Percentiles rank a stretch among this genome's conserved stretches.
Evolutionary conservation across 2,888 invertebrate genomes (phyloP).

Genomic region (Prosapia bicincta): DNA sequence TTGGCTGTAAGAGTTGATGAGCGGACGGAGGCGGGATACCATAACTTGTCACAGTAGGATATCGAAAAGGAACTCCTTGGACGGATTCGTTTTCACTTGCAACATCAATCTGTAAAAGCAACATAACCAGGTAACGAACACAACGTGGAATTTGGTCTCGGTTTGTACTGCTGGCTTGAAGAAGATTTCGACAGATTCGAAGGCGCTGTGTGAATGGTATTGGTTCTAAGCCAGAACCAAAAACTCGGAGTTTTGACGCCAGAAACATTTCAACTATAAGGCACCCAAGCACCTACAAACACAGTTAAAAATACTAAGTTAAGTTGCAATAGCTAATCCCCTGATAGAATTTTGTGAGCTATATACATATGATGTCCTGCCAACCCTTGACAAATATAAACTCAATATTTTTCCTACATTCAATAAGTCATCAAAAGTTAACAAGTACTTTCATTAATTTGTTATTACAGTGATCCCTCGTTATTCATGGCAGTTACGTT

Average conservation of each 20-base stretch:
- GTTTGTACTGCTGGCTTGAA: slow-evolving; percentile 62
- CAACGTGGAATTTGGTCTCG: slow-evolving; percentile 71
- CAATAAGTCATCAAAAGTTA: too few relatives aligned
- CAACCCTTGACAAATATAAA: too few relatives aligned
- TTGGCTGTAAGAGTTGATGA: slow-evolving; percentile 76
- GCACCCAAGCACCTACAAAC: slow-evolving; percentile 78
- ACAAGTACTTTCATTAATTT: too few relatives aligned
- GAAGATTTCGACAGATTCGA: slow-evolving; percentile 63
- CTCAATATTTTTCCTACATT: too few relatives aligned
- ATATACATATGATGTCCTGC: too few relatives aligned
- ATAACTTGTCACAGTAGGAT: slow-evolving; percentile 51
- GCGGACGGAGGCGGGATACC: slow-evolving; percentile 80
- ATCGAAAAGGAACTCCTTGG: neutral
- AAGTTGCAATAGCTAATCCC: too few relatives aligned
- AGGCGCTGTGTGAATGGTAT: slow-evolving; percentile 51
- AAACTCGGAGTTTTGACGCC: slow-evolving; percentile 64
- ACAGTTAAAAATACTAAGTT: too few relatives aligned
- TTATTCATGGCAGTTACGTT: too few relatives aligned
- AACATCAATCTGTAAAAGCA: slow-evolving; percentile 52
- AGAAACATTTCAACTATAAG: slow-evolving; percentile 85
- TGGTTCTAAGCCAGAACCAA: slow-evolving; percentile 52
- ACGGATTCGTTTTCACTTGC: neutral
- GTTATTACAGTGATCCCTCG: too few relatives aligned
- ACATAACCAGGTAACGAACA: slow-evolving; percentile 62
- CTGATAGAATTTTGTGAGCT: too few relatives aligned